Percentiles rank a stretch among this genome's conserved stretches.
Conservation (phyloP, 1,140 invertebrate species). For the Apolygus lucorum region DNA sequence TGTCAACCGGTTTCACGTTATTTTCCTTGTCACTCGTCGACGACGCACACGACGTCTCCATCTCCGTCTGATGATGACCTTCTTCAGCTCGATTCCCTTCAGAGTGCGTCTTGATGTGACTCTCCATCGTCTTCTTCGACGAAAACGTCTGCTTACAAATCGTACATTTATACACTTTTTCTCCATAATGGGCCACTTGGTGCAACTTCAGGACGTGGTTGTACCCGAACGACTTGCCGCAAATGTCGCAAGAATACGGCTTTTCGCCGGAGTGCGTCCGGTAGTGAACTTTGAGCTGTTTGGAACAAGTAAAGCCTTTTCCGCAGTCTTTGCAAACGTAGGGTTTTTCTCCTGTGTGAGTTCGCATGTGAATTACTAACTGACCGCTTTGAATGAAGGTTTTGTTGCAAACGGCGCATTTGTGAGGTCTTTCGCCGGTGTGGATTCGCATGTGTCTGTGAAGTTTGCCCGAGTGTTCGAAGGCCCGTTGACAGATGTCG, state of each 20-base stretch:
- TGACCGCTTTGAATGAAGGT: constrained; percentile 85
- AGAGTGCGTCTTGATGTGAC: constrained; percentile 81
- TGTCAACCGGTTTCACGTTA: constrained; percentile 2
- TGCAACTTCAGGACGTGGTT: constrained; percentile 82
- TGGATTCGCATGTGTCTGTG: constrained; percentile 88
- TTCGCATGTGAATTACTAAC: constrained; percentile 72
- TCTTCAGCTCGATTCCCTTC: constrained; percentile 40
- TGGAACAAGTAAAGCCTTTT: constrained; percentile 82
- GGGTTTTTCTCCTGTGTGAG: constrained; percentile 85
- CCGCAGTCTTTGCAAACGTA: constrained; percentile 79
- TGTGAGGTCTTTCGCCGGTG: constrained; percentile 85
- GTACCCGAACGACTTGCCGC: constrained; percentile 77
- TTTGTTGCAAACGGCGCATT: constrained; percentile 84
- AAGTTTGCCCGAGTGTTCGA: constrained; percentile 85
- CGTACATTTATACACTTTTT: constrained; percentile 85
- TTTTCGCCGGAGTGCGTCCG: constrained; percentile 76
- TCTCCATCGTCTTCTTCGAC: constrained; percentile 80
- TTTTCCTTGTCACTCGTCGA: constrained; percentile 44
- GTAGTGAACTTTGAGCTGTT: constrained; percentile 78
- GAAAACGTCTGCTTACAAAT: constrained; percentile 81
- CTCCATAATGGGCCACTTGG: constrained; percentile 81
- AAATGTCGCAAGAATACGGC: constrained; percentile 62
- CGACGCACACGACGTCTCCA: constrained; percentile 36
- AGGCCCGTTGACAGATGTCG: constrained; percentile 79
- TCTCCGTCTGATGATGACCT: constrained; percentile 36